Conservation (phyloP, 2,888 invertebrate species). For the Carabus problematicus region DNA sequence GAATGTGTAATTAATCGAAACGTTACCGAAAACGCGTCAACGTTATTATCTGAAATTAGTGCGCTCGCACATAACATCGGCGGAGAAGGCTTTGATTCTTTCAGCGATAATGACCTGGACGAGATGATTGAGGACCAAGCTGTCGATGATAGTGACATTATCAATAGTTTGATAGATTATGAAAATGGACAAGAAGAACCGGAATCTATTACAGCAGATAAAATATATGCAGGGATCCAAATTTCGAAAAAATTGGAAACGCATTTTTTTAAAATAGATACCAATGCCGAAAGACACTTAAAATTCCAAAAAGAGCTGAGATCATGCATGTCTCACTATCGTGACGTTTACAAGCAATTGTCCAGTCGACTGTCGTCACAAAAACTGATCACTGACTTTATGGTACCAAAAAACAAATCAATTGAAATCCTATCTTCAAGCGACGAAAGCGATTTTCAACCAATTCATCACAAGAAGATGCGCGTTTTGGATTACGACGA, state of each 20-base stretch:
- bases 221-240: slow-evolving; percentile 47
- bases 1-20: slow-evolving; percentile 49
- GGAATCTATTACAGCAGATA: slow-evolving; percentile 31
- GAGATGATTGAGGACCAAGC: slow-evolving; percentile 44
- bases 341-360: slow-evolving; percentile 45
- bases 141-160: slow-evolving; percentile 48
- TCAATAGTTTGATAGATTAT: slow-evolving; percentile 43
- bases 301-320: slow-evolving; percentile 46
- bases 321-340: slow-evolving; percentile 41
- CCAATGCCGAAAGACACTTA: slow-evolving; percentile 47
- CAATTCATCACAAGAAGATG: too few species aligned
- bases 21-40: slow-evolving; percentile 45
- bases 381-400: slow-evolving; percentile 7
- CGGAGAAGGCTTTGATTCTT: slow-evolving; percentile 49
- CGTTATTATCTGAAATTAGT: slow-evolving; percentile 47
- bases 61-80: slow-evolving; percentile 47
- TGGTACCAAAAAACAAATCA: too few species aligned
- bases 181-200: slow-evolving; percentile 28
- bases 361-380: slow-evolving; percentile 26
- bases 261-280: slow-evolving; percentile 47
- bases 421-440: too few species aligned
- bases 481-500: too few species aligned
- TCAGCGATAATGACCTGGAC: slow-evolving; percentile 46
- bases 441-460: too few species aligned
- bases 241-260: slow-evolving; percentile 48